phyloP scores from a whole-genome alignment of 2,797 vertebrate species.

The Phoeniculus purpureus region DNA sequence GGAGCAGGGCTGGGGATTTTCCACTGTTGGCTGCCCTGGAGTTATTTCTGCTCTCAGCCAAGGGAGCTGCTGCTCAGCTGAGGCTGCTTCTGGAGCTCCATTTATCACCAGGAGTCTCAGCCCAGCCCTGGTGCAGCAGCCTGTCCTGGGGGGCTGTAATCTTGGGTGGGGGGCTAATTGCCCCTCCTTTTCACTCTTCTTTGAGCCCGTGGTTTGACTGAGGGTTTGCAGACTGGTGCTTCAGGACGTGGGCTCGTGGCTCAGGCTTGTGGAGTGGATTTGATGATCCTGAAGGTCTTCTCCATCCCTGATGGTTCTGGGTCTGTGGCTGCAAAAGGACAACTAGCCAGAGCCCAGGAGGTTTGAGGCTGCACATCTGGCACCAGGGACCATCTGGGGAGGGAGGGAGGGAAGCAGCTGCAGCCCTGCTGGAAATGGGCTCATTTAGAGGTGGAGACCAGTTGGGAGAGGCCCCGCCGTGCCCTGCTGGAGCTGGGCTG shows the following conservation, averaged over 20 bases:
- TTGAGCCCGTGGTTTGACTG: not conserved
- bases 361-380: not conserved
- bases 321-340: not conserved
- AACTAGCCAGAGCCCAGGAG: no score
- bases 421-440: not conserved
- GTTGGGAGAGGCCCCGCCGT: accelerated
- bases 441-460: accelerated
- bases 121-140: not conserved
- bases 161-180: accelerated
- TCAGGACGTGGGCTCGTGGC: no score
- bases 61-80: not conserved
- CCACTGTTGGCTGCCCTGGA: not conserved
- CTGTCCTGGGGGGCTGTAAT: not conserved
- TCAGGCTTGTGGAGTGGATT: not conserved
- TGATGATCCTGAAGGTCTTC: not conserved
- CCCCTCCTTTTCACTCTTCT: no score
- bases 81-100: not conserved
- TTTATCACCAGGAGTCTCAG: not conserved
- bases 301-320: no score
- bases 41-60: not conserved
- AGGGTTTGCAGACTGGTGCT: no score
- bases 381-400: not conserved
- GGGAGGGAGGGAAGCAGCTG: not conserved
- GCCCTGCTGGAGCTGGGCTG: not conserved
- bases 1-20: not conserved